Percentiles rank a stretch among this genome's conserved stretches.
phyloP scores from a whole-genome alignment of 1,140 invertebrate species.

The Dolichoris vasculosae region DNA sequence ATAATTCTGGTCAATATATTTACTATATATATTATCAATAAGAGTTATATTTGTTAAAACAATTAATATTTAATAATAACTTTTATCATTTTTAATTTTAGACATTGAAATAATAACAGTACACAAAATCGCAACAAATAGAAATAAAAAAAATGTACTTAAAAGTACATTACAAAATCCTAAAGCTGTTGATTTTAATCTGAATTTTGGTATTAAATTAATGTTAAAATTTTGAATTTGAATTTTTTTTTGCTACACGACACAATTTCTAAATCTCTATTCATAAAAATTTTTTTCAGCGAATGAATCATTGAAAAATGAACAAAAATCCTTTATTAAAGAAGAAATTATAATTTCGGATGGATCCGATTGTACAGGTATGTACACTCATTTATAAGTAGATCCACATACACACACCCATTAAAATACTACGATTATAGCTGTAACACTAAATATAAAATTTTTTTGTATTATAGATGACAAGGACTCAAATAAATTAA shows the following conservation, averaged over 20 bases:
- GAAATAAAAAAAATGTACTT: background rate
- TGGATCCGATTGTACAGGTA: slow-evolving; percentile 14
- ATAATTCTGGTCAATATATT: background rate
- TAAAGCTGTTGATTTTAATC: background rate
- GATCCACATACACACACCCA: no score
- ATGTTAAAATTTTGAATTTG: no score
- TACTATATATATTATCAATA: background rate
- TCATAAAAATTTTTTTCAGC: no score
- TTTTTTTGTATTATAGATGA: no score
- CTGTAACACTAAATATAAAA: no score
- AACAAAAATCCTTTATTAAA: slow-evolving; percentile 31
- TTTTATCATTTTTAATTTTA: background rate
- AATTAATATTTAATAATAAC: no score
- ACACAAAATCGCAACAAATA: background rate
- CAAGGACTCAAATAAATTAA: no score
- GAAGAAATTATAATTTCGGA: slow-evolving; percentile 48
- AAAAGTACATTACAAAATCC: background rate
- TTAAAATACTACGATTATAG: no score
- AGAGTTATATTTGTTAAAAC: background rate
- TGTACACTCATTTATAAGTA: no score
- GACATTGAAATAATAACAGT: slow-evolving; percentile 32
- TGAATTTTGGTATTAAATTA: slow-evolving; percentile 4
- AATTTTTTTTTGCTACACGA: no score
- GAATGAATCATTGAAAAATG: background rate
- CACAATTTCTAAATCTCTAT: no score